Base-by-base conservation (phyloP, 2,797 vertebrate genomes). In the Chelon labrosus region DNA sequence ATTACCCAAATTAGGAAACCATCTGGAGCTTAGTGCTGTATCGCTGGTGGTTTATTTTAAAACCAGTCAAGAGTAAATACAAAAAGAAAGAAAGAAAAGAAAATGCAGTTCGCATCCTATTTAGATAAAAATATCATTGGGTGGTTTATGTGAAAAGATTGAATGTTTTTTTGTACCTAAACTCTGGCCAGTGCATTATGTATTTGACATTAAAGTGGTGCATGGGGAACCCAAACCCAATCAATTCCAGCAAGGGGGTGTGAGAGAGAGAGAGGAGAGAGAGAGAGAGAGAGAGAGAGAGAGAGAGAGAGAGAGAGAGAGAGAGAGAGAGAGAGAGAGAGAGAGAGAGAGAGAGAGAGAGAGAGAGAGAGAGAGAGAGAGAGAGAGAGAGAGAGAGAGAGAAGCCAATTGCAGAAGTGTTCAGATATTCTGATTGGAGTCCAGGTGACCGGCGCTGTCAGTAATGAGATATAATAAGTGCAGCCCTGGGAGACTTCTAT, bases 391-490 rank as follows among this genome's bases (percentile, higher is more conserved):
- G 31, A 5, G 4, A 31, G 31, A 67, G 75, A 88, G 68, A 85
- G 82, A 91, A 92, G 85, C 82, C 87, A 91, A 92, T 86, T 85
- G 85, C 88, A 87, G 86, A 92, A 94, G 90, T 90, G 90, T 88
- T 89, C 85, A 84, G 84, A 84, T 90, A 82, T 88, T 91, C 83
- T 86, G 86, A 92, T 91, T 85, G 79, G 81, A 90, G 91, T 92
- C 91, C 92, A 90, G 85, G 88, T 92, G 93, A 89, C 84, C 85
- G 35, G 73, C 17, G 68, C 80, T 84, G 88, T 90, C 89, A 81
- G 90, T 94, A 93, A 94, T 93, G 91, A 93, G 91, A 90, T 93
- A 92, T 91, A 91, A 93, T 93, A 92, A 87, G 84, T 84, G 84
- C 79, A 73, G 70, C 77, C 83, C 80, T 77, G 88, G 82, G 89